These are phyloP conservation scores for Pantherophis vulpinus DNA, from an alignment of 2,797 vertebrate species.

Conservation along the genomic window DNA sequence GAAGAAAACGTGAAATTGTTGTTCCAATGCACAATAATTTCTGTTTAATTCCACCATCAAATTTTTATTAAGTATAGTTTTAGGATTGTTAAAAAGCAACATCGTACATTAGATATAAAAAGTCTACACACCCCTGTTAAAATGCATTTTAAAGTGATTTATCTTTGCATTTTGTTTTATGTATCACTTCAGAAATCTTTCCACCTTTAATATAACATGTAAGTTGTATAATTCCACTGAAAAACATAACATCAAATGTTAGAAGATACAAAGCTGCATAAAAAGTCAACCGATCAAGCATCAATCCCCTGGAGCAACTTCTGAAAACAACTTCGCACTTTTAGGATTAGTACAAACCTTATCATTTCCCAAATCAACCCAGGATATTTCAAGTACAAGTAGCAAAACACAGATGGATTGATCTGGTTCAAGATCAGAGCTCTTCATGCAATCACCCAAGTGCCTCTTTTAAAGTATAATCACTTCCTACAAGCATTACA, in stretches of 20 bases:
- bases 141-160: neutral
- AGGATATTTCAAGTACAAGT: neutral
- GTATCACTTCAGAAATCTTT: neutral
- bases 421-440: neutral
- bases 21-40: neutral
- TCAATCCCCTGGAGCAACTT: neutral
- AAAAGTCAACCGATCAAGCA: neutral
- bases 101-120: neutral
- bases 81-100: neutral
- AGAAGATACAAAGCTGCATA: neutral
- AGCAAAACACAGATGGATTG: neutral
- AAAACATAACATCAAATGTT: neutral
- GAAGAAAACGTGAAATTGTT: neutral
- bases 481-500: neutral
- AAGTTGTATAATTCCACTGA: neutral
- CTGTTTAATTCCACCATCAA: neutral
- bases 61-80: neutral
- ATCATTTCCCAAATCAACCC: neutral
- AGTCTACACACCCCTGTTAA: neutral
- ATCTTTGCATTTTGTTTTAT: no score
- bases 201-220: neutral
- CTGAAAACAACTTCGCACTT: neutral
- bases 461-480: neutral
- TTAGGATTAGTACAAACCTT: neutral
- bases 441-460: neutral